Conservation (phyloP, 2,113 vertebrate genomes). For the Calidris pugnax region DNA sequence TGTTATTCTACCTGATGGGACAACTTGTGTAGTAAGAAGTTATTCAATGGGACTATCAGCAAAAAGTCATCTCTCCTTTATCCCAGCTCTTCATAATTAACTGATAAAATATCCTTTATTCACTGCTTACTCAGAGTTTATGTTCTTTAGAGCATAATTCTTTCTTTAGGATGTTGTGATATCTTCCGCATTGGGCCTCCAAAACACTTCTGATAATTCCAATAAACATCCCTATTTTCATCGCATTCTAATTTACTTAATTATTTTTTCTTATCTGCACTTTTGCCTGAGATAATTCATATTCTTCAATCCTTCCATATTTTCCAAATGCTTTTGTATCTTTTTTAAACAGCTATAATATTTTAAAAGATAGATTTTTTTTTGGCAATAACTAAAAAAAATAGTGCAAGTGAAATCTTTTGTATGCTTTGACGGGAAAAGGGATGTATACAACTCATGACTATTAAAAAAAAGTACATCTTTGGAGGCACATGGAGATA, state of each 20-base stretch:
- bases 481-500: conserved; percentile 34
- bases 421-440: not conserved
- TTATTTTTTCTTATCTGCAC: not conserved
- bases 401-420: not conserved
- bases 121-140: not conserved
- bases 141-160: not conserved
- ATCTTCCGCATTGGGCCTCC: not conserved
- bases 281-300: not conserved
- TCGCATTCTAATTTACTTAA: not conserved
- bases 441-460: not conserved
- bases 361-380: not conserved
- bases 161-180: not conserved
- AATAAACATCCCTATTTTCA: not conserved
- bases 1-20: not conserved
- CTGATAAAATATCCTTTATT: not conserved
- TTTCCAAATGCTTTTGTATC: not conserved
- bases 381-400: not conserved
- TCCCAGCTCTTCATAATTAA: not conserved
- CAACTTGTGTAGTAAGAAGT: not conserved
- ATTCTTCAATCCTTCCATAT: not conserved
- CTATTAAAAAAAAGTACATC: not conserved
- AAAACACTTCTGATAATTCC: not conserved
- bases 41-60: not conserved
- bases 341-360: not conserved
- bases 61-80: not conserved